phyloP scores from a whole-genome alignment of 1,140 invertebrate species.

The Trachelipus rathkii region DNA sequence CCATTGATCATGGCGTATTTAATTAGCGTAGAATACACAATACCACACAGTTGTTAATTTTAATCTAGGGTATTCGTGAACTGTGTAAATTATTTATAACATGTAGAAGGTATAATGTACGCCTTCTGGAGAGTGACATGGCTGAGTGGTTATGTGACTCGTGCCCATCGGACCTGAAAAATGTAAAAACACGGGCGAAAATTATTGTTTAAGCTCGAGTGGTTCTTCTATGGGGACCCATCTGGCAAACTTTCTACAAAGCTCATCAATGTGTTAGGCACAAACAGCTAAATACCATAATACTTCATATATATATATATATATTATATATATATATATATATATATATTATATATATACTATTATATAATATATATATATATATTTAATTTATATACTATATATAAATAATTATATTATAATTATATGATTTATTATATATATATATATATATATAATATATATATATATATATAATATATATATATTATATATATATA shows the following conservation, averaged over 20 bases:
- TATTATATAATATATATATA: neutral
- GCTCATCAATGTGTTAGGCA: neutral
- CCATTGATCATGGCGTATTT: no score
- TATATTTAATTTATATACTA: neutral
- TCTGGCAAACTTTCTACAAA: neutral
- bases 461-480: no score
- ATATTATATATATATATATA: neutral
- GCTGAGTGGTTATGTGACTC: neutral
- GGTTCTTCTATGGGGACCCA: neutral
- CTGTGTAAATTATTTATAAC: neutral
- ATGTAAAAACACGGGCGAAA: neutral
- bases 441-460: no score
- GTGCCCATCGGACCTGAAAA: neutral
- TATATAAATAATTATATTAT: neutral
- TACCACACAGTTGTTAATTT: no score
- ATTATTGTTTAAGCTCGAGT: neutral
- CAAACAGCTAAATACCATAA: neutral
- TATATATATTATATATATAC: slow-evolving; percentile 3
- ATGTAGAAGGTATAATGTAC: neutral
- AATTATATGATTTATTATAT: neutral
- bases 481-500: no score
- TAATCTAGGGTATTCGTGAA: neutral
- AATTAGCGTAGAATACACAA: no score
- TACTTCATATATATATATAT: neutral
- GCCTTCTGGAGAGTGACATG: neutral